A percentile compares a stretch with the other conserved stretches of the same genome.
Evolutionary conservation across 2,113 vertebrate genomes (phyloP).

Genomic region (Mustelus asterias): DNA sequence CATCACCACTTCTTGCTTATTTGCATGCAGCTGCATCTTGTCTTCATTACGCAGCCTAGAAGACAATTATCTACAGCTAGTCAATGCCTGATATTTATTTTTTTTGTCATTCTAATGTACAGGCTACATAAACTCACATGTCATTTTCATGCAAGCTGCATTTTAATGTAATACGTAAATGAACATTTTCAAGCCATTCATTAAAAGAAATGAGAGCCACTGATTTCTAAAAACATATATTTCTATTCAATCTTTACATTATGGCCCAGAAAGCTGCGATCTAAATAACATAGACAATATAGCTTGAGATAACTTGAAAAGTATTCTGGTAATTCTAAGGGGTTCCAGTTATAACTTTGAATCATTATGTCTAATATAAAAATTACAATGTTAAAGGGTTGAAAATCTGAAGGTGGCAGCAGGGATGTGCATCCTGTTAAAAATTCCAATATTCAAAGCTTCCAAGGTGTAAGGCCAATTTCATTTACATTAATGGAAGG

Average conservation of each 20-base stretch:
- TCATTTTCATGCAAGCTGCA: not conserved
- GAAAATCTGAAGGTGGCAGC: not conserved
- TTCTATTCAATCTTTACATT: not conserved
- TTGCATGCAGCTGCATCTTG: conserved; percentile 5
- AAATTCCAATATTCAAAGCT: not conserved
- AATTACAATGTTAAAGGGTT: not conserved
- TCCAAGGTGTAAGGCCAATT: not conserved
- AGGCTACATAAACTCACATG: not conserved
- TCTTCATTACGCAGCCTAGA: not conserved
- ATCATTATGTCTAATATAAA: not conserved
- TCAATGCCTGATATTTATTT: not conserved
- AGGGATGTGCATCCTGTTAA: too few relatives aligned
- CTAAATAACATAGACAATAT: not conserved
- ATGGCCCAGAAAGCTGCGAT: not conserved
- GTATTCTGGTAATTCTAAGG: not conserved
- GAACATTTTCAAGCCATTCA: not conserved
- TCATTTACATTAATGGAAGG: not conserved
- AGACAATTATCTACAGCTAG: not conserved
- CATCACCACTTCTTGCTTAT: not conserved
- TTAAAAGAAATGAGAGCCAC: not conserved
- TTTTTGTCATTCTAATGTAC: not conserved
- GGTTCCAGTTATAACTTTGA: not conserved
- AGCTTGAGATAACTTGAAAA: not conserved
- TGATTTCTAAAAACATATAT: not conserved
- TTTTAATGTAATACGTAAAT: not conserved